These are phyloP conservation scores for Brachylomia viminalis DNA, from an alignment of 2,888 invertebrate genomes.

Conservation along the genomic window DNA sequence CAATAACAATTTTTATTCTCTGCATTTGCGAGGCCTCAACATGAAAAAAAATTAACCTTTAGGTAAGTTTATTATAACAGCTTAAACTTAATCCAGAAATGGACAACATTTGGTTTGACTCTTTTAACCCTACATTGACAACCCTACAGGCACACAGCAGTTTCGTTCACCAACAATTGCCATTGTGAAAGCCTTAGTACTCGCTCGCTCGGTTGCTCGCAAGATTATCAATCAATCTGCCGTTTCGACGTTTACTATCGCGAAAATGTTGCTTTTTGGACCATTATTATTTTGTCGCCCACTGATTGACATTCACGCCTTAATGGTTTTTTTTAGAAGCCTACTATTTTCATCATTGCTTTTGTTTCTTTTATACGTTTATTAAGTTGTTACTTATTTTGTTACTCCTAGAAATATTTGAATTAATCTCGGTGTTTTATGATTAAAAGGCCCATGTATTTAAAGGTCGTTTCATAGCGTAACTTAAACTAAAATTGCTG, in stretches of 20 bases:
- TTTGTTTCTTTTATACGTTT: neutral
- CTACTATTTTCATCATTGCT: neutral
- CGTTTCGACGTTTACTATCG: slow-evolving; percentile 57
- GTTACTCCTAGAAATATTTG: neutral
- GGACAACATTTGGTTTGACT: neutral
- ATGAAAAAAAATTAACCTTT: neutral
- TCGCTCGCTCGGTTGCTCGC: slow-evolving; percentile 40
- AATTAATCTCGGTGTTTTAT: too few relatives aligned
- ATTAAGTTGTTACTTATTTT: neutral
- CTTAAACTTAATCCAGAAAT: neutral
- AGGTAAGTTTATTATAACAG: too few relatives aligned
- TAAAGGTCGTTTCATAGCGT: neutral
- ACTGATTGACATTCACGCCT: slow-evolving; percentile 29
- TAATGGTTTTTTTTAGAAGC: neutral
- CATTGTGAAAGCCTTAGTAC: slow-evolving; percentile 33
- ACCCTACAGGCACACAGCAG: slow-evolving; percentile 15
- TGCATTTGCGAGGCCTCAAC: neutral
- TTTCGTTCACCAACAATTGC: slow-evolving; percentile 29
- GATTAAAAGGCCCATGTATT: too few relatives aligned
- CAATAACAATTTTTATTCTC: neutral
- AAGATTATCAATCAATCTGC: slow-evolving; percentile 75
- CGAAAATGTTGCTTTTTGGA: slow-evolving; percentile 65
- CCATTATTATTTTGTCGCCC: slow-evolving; percentile 69
- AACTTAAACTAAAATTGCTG: too few relatives aligned
- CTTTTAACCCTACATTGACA: neutral